Evolutionary conservation across 92 coral and sea anemone species (phyloP).

Genomic region (Epizoanthus rinbou): DNA sequence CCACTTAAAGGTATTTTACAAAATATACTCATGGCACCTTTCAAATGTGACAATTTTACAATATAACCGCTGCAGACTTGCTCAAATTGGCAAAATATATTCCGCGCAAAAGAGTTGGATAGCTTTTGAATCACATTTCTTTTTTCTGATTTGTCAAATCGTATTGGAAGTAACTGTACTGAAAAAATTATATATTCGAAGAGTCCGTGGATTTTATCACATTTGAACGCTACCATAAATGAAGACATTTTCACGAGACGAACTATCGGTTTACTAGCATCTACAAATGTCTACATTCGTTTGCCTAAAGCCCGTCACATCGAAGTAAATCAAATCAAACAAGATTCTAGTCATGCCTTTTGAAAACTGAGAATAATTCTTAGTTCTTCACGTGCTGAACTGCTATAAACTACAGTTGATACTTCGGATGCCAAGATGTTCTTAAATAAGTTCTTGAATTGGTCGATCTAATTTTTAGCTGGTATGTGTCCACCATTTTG

Average conservation of each 20-base stretch:
- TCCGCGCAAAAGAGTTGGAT: too few relatives aligned
- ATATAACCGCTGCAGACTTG: too few relatives aligned
- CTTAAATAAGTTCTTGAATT: neutral
- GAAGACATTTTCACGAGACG: neutral
- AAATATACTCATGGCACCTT: too few relatives aligned
- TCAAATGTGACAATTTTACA: too few relatives aligned
- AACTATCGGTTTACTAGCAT: neutral
- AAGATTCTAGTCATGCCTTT: constrained; percentile 30
- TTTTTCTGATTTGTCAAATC: too few relatives aligned
- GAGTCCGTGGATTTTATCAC: neutral
- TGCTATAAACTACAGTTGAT: constrained; percentile 19
- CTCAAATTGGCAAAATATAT: too few relatives aligned
- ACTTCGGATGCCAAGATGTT: neutral
- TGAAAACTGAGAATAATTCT: neutral
- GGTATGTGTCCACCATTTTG: too few relatives aligned
- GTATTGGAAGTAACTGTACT: neutral
- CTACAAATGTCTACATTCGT: constrained; percentile 1
- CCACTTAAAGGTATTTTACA: too few relatives aligned
- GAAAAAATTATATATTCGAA: neutral
- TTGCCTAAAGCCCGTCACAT: constrained; percentile 37
- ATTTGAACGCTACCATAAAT: neutral
- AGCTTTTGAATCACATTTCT: too few relatives aligned
- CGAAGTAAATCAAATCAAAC: constrained; percentile 28
- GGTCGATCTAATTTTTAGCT: neutral
- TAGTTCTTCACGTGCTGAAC: constrained; percentile 29